Conservation (phyloP, 1,140 invertebrate genomes). For the Pseudomyrmex pallidus region DNA sequence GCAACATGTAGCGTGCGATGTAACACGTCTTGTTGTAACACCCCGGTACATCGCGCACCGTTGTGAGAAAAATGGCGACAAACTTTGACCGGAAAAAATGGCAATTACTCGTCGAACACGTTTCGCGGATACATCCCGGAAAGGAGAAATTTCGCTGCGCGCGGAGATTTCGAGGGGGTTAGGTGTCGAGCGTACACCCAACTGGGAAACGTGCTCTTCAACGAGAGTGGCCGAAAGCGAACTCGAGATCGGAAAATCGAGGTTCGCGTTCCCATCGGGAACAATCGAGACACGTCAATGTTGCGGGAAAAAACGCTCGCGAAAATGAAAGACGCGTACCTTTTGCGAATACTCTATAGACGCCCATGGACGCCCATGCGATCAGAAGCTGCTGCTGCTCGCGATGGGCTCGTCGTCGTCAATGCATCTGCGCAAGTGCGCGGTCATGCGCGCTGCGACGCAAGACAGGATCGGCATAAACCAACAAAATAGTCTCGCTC, state of each 20-base stretch:
- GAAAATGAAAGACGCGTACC: slow-evolving; percentile 58
- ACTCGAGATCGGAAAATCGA: background rate
- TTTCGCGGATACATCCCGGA: background rate
- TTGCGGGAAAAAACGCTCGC: slow-evolving; percentile 17
- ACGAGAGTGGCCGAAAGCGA: too few species aligned
- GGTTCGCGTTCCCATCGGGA: background rate
- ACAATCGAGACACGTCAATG: background rate
- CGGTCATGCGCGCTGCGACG: slow-evolving; percentile 32
- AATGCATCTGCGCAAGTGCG: background rate
- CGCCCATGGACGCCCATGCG: slow-evolving; percentile 58
- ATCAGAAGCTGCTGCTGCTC: slow-evolving; percentile 60
- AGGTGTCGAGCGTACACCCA: background rate
- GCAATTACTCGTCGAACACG: background rate
- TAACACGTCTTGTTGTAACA: slow-evolving; percentile 3
- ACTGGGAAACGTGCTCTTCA: too few species aligned
- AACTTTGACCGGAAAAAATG: background rate
- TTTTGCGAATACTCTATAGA: background rate
- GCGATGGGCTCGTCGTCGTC: background rate
- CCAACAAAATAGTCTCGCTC: background rate
- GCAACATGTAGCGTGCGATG: background rate
- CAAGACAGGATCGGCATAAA: background rate
- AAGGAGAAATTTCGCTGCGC: background rate
- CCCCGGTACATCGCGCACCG: background rate
- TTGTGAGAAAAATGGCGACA: slow-evolving; percentile 40
- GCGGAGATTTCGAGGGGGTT: slow-evolving; percentile 6